Base-by-base conservation (phyloP, 2,888 invertebrate species). In the Busseola fusca region DNA sequence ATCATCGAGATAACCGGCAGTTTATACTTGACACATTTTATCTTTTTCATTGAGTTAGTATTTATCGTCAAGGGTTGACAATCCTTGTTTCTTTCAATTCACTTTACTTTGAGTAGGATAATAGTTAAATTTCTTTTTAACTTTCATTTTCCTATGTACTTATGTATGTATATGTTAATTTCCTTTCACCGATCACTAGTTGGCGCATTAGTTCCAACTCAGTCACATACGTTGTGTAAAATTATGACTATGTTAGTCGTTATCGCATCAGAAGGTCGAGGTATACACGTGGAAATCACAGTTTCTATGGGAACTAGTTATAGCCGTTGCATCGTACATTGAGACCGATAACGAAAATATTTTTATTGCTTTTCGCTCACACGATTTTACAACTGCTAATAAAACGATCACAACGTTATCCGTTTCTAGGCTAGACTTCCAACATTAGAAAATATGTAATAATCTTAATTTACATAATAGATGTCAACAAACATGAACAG, bases 291-390 rank as follows among this genome's bases (percentile, higher is more conserved):
- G 81, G 73, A 82, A 71, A 70, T 72, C 69, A 52, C 74, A 67
- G 90, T 90, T 86, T 69, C 90, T 86, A 91, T 89, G 85, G 90
- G 76, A 80, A 90, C 89, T 74, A 74, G 63, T 72, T 80, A 81
- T 72, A 69, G 68, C 80, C 83, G 76, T 77, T 82, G 81, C 82
- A 81, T 82, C 81, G 81, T 80, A 83, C 78, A 82, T 82, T 78
- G 81, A 78, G 69, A 74, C 69, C 86, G 84, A 87, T 85, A 87
- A 74, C 82, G 82, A 86, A 87, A 87, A 82, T 84, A 86, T 84
- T 84, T 84, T 82, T 77, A 86, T 79, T 82, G 78, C 79, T 82
- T 82, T 83, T 77, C 76, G 85, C 81, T 84, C 67, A 86, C 83
- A 78, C 78, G 69, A 34, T 75, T 84, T 82, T 84, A 84, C 76